These are phyloP conservation scores for Orcinus orca DNA, from an alignment of 2,113 vertebrate genomes.

Conservation along the genomic window DNA sequence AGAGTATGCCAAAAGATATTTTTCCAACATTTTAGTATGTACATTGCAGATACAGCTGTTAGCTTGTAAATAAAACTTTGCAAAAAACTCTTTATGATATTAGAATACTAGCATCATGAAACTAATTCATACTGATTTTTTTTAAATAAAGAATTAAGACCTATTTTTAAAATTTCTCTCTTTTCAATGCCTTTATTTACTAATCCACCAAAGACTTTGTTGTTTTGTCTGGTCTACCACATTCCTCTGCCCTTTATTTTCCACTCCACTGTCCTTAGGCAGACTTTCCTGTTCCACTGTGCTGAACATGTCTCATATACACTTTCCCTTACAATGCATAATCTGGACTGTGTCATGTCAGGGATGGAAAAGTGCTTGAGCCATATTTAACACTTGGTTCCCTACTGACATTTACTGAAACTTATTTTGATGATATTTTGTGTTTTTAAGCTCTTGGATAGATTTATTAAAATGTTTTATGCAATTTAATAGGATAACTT, in stretches of 20 bases:
- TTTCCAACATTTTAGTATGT: neutral
- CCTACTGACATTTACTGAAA: neutral
- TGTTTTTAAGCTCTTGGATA: neutral
- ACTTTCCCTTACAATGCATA: slow-evolving; percentile 24
- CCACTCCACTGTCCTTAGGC: slow-evolving; percentile 31
- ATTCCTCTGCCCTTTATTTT: slow-evolving; percentile 57
- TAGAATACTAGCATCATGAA: neutral
- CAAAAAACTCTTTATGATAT: neutral
- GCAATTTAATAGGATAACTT: neutral
- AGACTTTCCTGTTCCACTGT: slow-evolving; percentile 19
- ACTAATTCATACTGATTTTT: neutral
- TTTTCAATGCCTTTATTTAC: slow-evolving; percentile 19
- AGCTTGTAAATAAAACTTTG: neutral
- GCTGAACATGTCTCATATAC: neutral
- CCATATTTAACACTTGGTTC: slow-evolving; percentile 22
- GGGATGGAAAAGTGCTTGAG: neutral
- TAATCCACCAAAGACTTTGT: neutral
- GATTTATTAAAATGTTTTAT: neutral
- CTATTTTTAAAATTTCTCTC: neutral
- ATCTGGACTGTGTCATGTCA: neutral
- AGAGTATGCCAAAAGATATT: neutral
- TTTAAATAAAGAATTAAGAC: neutral
- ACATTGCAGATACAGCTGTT: neutral
- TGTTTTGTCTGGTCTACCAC: slow-evolving; percentile 1
- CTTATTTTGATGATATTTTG: neutral